Conservation (phyloP, 2,797 vertebrate species). For the Cichlasoma orientale region DNA sequence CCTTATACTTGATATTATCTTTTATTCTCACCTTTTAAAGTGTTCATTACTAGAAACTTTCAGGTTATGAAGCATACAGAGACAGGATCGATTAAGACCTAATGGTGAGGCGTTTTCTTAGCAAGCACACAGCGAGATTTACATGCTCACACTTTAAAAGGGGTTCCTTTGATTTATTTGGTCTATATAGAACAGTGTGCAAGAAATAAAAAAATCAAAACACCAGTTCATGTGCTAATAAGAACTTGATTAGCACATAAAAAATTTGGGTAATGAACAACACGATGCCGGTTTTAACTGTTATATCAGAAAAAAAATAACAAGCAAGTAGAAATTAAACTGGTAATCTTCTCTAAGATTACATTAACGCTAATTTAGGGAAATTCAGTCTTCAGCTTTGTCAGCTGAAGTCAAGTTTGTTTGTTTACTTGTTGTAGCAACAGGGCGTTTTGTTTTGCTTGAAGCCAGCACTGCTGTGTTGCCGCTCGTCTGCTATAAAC, state of each 20-base stretch:
- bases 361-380: too few species aligned
- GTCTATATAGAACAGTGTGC: background rate
- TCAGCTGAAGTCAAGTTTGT: background rate
- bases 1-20: too few species aligned
- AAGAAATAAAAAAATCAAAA: too few species aligned
- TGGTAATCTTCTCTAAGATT: too few species aligned
- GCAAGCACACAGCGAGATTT: background rate
- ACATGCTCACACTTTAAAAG: accelerated
- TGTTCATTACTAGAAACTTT: background rate
- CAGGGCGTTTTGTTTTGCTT: background rate
- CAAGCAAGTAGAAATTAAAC: too few species aligned
- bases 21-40: too few species aligned
- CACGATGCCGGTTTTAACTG: too few species aligned
- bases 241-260: too few species aligned
- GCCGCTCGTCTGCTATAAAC: background rate
- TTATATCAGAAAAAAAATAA: too few species aligned
- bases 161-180: background rate
- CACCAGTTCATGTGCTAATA: too few species aligned
- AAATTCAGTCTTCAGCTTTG: too few species aligned
- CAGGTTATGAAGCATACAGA: background rate
- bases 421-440: background rate
- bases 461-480: background rate
- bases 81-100: background rate
- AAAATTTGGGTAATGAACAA: too few species aligned
- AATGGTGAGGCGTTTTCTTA: background rate